Evolutionary conservation across 1,140 invertebrate genomes (phyloP).

Genomic region (Cydia strobilella): DNA sequence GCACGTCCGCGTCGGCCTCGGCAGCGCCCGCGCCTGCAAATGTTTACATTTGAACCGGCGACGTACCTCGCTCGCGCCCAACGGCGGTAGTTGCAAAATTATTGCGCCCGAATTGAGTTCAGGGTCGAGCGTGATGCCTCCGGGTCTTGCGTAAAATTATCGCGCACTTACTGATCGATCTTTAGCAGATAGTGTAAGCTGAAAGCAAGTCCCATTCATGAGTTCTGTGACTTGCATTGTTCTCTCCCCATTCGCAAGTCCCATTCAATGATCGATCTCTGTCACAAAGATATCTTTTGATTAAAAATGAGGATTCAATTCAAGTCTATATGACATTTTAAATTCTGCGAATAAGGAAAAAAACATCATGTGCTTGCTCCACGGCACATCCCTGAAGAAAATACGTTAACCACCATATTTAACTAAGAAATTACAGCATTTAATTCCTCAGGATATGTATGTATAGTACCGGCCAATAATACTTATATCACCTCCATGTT

Average conservation of each 20-base stretch:
- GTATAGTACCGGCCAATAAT: too few species aligned
- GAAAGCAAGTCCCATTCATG: slow-evolving; percentile 1
- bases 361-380: too few species aligned
- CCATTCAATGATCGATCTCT: not conserved
- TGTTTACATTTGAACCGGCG: slow-evolving; percentile 77
- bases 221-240: not conserved
- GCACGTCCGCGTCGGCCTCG: slow-evolving; percentile 72
- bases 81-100: slow-evolving; percentile 75
- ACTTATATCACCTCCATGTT: too few species aligned
- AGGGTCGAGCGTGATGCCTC: slow-evolving; percentile 72
- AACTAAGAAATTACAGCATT: too few species aligned
- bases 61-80: slow-evolving; percentile 51
- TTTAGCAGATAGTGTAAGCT: not conserved
- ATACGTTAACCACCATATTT: too few species aligned
- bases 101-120: slow-evolving; percentile 75
- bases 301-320: too few species aligned
- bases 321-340: too few species aligned
- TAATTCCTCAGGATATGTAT: too few species aligned
- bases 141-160: slow-evolving; percentile 71
- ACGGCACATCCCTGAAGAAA: too few species aligned
- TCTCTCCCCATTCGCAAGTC: not conserved
- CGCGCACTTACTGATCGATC: slow-evolving; percentile 33
- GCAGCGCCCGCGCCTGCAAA: slow-evolving; percentile 70
- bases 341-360: too few species aligned
- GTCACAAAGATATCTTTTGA: not conserved